Evolutionary conservation across 2,888 invertebrate genomes (phyloP).

Genomic region (Ennomos erosarius): DNA sequence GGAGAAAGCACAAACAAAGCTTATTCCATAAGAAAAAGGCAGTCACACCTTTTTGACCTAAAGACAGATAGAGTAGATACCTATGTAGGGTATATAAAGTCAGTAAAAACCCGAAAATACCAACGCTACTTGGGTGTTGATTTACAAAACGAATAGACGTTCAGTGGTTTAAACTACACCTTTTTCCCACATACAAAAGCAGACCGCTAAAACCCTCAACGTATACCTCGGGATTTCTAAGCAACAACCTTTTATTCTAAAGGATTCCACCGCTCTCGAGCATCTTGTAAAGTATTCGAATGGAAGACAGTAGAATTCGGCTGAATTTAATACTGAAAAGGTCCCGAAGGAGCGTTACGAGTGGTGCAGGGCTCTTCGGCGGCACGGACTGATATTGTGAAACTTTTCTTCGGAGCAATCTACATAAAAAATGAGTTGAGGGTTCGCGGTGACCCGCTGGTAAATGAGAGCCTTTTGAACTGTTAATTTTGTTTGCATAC

Average conservation of each 20-base stretch:
- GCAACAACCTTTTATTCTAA: conserved; percentile 42
- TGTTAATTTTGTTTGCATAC: conserved; percentile 83
- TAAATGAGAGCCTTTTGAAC: conserved; percentile 82
- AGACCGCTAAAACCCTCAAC: conserved; percentile 28
- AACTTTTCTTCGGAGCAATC: conserved; percentile 82
- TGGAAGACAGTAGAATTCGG: conserved; percentile 65
- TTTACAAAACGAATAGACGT: conserved; percentile 2
- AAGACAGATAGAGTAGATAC: too few species aligned
- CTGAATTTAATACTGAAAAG: conserved; percentile 70
- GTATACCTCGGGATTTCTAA: conserved; percentile 32
- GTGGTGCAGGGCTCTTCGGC: conserved; percentile 59
- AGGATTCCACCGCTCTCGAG: conserved; percentile 50
- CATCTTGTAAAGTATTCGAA: conserved; percentile 64
- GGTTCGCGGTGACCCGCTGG: conserved; percentile 77
- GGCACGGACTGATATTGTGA: conserved; percentile 79
- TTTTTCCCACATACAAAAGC: conserved; percentile 35
- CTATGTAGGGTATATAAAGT: too few species aligned
- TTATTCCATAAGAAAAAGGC: too few species aligned
- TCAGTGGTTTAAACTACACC: conserved; percentile 12
- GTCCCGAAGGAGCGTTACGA: conserved; percentile 64
- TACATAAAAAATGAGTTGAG: conserved; percentile 83
- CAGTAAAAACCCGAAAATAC: too few species aligned
- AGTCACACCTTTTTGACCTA: too few species aligned
- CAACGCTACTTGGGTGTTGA: too few species aligned
- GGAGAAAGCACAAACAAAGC: too few species aligned